phyloP scores from a whole-genome alignment of 1,140 invertebrate genomes.

The Polypedilum pembai region DNA sequence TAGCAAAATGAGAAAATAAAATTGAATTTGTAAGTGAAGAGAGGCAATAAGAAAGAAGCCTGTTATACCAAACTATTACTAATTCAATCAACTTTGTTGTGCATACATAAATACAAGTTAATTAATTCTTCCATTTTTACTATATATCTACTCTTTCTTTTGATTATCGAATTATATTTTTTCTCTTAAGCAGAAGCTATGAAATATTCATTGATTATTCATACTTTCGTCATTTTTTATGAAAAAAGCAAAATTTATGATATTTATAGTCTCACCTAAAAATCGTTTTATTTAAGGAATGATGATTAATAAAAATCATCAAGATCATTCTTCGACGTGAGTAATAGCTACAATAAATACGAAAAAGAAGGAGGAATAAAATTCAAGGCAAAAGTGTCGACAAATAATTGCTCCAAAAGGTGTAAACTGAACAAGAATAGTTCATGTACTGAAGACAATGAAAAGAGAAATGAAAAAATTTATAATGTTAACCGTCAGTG shows the following conservation, averaged over 20 bases:
- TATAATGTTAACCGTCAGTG: too few species aligned
- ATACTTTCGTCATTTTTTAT: too few species aligned
- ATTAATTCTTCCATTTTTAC: background rate
- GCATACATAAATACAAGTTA: background rate
- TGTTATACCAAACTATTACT: background rate
- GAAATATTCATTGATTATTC: too few species aligned
- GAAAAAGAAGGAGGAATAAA: background rate
- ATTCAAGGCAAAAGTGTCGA: constrained; percentile 11
- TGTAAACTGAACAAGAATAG: constrained; percentile 12
- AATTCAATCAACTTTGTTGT: background rate
- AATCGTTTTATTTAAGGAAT: background rate
- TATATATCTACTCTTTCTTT: background rate
- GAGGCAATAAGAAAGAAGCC: too few species aligned
- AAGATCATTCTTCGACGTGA: background rate
- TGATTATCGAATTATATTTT: background rate
- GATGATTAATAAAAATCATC: constrained; percentile 14
- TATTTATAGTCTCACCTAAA: too few species aligned
- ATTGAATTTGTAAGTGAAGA: too few species aligned
- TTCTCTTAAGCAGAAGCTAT: too few species aligned
- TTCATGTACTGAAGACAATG: background rate
- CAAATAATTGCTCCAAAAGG: background rate
- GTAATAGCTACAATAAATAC: background rate
- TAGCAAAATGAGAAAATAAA: too few species aligned
- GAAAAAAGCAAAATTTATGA: too few species aligned
- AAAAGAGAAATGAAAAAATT: background rate